These are phyloP conservation scores for Carcharodon carcharias DNA, from an alignment of 2,797 vertebrate species.

Conservation along the genomic window DNA sequence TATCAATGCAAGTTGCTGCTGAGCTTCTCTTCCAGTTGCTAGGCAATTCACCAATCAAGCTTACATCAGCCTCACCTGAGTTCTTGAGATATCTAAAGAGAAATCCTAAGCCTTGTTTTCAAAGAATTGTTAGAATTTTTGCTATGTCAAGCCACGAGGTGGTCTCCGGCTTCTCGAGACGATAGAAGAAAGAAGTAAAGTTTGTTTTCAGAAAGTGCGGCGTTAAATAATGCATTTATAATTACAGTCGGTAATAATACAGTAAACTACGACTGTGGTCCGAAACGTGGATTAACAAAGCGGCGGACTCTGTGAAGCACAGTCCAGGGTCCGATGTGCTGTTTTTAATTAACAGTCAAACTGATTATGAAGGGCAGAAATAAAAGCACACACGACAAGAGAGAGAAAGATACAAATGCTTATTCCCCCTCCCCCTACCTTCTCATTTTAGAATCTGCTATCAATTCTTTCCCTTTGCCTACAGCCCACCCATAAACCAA, in stretches of 20 bases:
- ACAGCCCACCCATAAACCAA: slow-evolving; percentile 36
- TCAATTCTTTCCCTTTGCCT: slow-evolving; percentile 9
- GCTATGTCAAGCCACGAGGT: not conserved
- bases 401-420: not conserved
- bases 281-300: not conserved
- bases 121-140: not conserved
- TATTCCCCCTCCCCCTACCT: not conserved
- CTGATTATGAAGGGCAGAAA: not conserved
- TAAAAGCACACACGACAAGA: not conserved
- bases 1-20: not conserved
- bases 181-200: slow-evolving; percentile 17
- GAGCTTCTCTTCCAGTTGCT: not conserved
- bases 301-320: not conserved
- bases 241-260: not conserved
- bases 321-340: not conserved
- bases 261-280: no score
- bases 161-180: not conserved
- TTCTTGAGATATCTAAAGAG: not conserved
- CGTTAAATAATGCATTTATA: not conserved
- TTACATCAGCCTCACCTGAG: not conserved
- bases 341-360: slow-evolving; percentile 26
- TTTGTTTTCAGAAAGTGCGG: not conserved
- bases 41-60: not conserved
- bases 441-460: not conserved
- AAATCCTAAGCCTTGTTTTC: slow-evolving; percentile 5